Percentiles rank a stretch among this genome's conserved stretches.
Evolutionary conservation across 1,140 invertebrate genomes (phyloP).

Genomic region (Temnothorax nylanderi): DNA sequence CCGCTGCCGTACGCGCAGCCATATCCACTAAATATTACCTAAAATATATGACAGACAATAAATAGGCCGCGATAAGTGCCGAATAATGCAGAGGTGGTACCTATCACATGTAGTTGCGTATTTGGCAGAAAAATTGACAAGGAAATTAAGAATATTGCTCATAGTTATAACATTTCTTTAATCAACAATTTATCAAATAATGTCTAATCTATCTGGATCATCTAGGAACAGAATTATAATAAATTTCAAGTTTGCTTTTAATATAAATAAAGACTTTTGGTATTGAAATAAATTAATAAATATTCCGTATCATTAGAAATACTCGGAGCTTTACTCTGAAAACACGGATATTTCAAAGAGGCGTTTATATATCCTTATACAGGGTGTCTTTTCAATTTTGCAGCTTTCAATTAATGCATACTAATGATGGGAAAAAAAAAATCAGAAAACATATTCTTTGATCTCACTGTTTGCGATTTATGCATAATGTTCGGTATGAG

Average conservation of each 20-base stretch:
- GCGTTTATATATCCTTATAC: not conserved
- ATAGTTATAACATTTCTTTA: not conserved
- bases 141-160: not conserved
- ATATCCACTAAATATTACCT: constrained; percentile 71
- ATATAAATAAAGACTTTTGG: not conserved
- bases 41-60: constrained; percentile 68
- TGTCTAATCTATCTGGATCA: not conserved
- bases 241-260: not conserved
- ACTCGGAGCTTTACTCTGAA: not conserved
- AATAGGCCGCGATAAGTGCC: constrained; percentile 71
- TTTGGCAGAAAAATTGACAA: not conserved
- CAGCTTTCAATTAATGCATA: not conserved
- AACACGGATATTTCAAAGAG: not conserved
- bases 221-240: not conserved
- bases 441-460: constrained; percentile 26
- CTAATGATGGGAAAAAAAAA: constrained; percentile 15
- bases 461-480: constrained; percentile 18
- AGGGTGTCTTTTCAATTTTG: not conserved
- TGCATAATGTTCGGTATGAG: constrained; percentile 18
- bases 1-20: constrained; percentile 36
- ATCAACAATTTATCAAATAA: not conserved
- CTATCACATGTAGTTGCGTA: not conserved
- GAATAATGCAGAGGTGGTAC: constrained; percentile 42
- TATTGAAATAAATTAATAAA: constrained; percentile 7
- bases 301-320: not conserved